Evolutionary conservation across 2,888 invertebrate species (phyloP).

Genomic region (Cantharis lateralis): DNA sequence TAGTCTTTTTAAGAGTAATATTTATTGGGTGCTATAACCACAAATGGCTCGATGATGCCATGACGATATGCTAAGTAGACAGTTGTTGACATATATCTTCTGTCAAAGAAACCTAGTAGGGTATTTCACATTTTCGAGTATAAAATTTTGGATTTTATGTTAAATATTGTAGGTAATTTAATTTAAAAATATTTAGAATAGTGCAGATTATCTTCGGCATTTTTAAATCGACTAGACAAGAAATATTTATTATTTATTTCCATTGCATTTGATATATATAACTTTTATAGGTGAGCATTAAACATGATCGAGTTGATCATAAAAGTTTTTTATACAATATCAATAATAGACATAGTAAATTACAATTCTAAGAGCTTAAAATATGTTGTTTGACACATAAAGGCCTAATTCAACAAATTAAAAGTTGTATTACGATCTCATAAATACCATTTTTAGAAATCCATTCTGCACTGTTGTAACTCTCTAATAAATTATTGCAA

Average conservation of each 20-base stretch:
- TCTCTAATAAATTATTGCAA: not conserved
- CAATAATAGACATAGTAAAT: not conserved
- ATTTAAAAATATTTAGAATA: not conserved
- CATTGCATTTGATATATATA: not conserved
- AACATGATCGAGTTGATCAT: not conserved
- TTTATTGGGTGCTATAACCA: constrained; percentile 19
- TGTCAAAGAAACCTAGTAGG: not conserved
- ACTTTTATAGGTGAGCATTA: not conserved
- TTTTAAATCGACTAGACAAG: not conserved
- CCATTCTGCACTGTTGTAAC: not conserved
- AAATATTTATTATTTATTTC: constrained; percentile 6
- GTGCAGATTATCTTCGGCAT: not conserved
- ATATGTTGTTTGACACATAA: not conserved
- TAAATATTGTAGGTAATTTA: not conserved
- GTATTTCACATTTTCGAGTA: not conserved
- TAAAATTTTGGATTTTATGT: constrained; percentile 4
- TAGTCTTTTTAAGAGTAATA: constrained; percentile 7
- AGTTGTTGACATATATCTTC: constrained; percentile 22
- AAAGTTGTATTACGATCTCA: not conserved
- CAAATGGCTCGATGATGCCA: constrained; percentile 25
- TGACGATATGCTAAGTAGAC: constrained; percentile 18
- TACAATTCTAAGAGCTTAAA: not conserved
- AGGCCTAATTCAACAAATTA: not conserved
- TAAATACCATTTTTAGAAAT: not conserved
- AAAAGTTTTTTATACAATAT: not conserved